Conservation (phyloP, 2,797 vertebrate species). For the Fistularia tabacaria region DNA sequence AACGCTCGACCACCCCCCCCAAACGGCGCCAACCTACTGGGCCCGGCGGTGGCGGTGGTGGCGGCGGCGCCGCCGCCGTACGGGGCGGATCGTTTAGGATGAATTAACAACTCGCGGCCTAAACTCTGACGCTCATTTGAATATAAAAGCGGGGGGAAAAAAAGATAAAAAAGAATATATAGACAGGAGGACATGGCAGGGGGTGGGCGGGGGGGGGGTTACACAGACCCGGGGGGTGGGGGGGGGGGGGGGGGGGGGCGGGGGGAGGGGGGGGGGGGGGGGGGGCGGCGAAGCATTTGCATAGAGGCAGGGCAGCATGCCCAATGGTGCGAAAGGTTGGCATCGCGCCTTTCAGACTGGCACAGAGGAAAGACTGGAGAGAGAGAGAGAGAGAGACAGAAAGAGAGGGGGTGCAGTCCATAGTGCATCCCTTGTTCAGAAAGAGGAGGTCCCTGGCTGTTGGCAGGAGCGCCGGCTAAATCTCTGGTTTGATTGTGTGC, state of each 20-base stretch:
- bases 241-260: neutral
- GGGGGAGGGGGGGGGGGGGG: constrained; percentile 68
- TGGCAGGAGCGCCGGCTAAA: constrained; percentile 76
- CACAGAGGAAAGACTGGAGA: constrained; percentile 70
- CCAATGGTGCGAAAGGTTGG: constrained; percentile 81
- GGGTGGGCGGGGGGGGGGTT: neutral
- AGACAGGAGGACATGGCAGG: constrained; percentile 25
- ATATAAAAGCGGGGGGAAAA: constrained; percentile 11
- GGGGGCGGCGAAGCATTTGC: constrained; percentile 76
- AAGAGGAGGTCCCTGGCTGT: constrained; percentile 77
- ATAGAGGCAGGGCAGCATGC: constrained; percentile 83
- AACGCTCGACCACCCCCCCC: constrained; percentile 23
- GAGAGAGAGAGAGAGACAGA: constrained; percentile 54
- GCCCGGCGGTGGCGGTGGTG: too few relatives aligned
- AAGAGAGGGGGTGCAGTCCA: constrained; percentile 64
- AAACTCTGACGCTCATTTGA: constrained; percentile 29
- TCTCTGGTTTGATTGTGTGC: constrained; percentile 78
- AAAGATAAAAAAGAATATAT: constrained; percentile 36
- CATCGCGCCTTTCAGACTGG: constrained; percentile 80
- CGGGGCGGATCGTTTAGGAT: neutral
- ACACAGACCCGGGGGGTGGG: constrained; percentile 54
- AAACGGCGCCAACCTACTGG: too few relatives aligned
- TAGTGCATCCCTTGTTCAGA: constrained; percentile 81
- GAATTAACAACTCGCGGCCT: constrained; percentile 35
- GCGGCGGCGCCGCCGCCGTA: too few relatives aligned